Base-by-base conservation (phyloP, 1,140 invertebrate genomes). In the Oedothorax gibbosus region DNA sequence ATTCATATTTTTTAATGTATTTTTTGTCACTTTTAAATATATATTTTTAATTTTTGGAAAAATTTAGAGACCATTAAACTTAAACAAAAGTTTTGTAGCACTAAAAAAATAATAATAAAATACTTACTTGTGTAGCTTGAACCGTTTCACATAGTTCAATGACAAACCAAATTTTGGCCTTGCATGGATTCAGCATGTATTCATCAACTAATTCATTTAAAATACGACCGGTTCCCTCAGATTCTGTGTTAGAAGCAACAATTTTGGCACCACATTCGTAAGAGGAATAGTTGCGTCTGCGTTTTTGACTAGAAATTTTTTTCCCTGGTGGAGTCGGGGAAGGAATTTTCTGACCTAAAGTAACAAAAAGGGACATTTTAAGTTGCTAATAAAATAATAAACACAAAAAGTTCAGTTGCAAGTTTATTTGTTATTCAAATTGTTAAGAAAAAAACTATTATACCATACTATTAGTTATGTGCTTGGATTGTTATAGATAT, bases 61-160 rank as follows among this genome's bases (percentile, higher is more conserved):
- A 35, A 35, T 35, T 35, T 12, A 6, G n/a, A 60, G 57, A 60
- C 57, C n/a, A 60, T 3, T 6, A 14, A 12, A 60, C 6, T 60
- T 15, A 57, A 57, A 57, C 56, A 60, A 1, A 14, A 60, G 11
- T 66, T 66, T 20, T 0, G 0, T 10, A 35, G 35, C 35, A 35
- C 1, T 35, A 35, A 35, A 11, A 21, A 35, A n/a, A 64, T 51
- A 35, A 35, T 35, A 35, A 1, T 35, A 35, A 35, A 35, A 35
- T 56, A 85, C 87, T 83, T 84, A 92, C 90, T 87, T 95, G 95
- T 88, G 96, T 94, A 0, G 96, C 95, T 91, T 98, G 97, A 81
- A 99, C 95, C 3, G 97, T 95, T 89, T 99, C 98, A 90, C 99
- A 99, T 0, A 99, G 92, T 91, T 99, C 98, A 3, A 99, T 94